Percentiles rank a stretch among this genome's conserved stretches.
Evolutionary conservation across 2,113 vertebrate genomes (phyloP).

Genomic region (Lepisosteus oculatus): DNA sequence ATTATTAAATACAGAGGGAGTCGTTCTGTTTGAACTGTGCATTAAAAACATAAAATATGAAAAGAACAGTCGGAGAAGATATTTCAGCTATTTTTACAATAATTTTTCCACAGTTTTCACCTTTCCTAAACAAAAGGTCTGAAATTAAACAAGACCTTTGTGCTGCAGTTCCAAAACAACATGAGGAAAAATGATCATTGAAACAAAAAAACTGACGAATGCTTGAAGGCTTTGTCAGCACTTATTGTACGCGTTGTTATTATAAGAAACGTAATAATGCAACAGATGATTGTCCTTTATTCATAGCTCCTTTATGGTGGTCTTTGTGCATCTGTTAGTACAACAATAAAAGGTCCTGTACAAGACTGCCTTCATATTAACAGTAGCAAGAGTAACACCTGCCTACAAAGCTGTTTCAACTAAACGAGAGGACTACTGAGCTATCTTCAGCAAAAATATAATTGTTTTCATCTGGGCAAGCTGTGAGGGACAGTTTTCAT

Average conservation of each 20-base stretch:
- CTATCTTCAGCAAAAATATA: constrained; percentile 53
- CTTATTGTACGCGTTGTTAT: constrained; percentile 26
- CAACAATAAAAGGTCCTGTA: neutral
- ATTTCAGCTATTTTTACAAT: neutral
- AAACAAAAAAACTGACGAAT: constrained; percentile 36
- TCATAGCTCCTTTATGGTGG: neutral
- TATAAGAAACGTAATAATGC: constrained; percentile 24
- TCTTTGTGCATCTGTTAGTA: no score
- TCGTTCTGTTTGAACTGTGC: constrained; percentile 54
- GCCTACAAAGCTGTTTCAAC: constrained; percentile 49
- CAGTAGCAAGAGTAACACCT: constrained; percentile 47
- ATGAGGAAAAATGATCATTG: constrained; percentile 37
- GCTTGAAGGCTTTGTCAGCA: constrained; percentile 22
- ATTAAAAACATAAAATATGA: constrained; percentile 28
- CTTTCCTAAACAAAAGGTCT: neutral
- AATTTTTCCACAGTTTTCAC: neutral
- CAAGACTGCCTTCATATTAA: constrained; percentile 18
- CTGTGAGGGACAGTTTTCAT: constrained; percentile 19
- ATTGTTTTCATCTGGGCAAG: constrained; percentile 55
- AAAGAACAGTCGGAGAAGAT: constrained; percentile 28
- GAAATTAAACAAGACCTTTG: neutral
- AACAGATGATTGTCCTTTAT: constrained; percentile 9
- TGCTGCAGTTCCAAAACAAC: constrained; percentile 1
- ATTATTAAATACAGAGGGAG: constrained; percentile 59
- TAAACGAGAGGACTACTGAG: constrained; percentile 51